Conservation (phyloP, 2,888 invertebrate species). For the Desoria tigrina region DNA sequence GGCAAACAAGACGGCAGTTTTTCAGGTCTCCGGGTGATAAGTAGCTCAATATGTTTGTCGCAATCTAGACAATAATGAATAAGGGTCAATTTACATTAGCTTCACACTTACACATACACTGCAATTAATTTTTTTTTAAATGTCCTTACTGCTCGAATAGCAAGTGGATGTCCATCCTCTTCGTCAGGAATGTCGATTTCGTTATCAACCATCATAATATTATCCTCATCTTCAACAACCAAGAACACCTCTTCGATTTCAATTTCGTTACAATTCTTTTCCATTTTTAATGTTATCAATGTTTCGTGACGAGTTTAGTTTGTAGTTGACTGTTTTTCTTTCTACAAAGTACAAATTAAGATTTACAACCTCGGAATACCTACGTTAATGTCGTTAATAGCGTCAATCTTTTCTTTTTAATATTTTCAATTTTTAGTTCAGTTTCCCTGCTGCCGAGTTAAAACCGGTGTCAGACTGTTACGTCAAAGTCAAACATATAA, state of each 20-base stretch:
- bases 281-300: neutral
- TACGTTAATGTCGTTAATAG: too few relatives aligned
- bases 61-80: constrained; percentile 26
- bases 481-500: too few relatives aligned
- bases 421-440: too few relatives aligned
- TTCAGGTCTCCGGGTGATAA: constrained; percentile 37
- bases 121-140: too few relatives aligned
- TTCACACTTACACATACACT: neutral
- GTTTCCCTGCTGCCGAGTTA: too few relatives aligned
- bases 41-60: constrained; percentile 33
- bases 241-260: neutral
- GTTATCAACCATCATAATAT: neutral
- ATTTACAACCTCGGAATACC: too few relatives aligned
- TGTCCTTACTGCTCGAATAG: neutral
- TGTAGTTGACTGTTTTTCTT: too few relatives aligned
- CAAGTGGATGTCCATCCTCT: neutral
- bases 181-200: constrained; percentile 3
- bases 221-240: constrained; percentile 4
- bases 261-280: neutral
- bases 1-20: constrained; percentile 37
- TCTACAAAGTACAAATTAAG: too few relatives aligned
- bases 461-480: too few relatives aligned
- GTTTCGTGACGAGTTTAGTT: too few relatives aligned
- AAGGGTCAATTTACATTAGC: neutral
- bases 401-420: too few relatives aligned